Conservation (phyloP, 2,888 invertebrate genomes). For the Drosophila neotestacea region DNA sequence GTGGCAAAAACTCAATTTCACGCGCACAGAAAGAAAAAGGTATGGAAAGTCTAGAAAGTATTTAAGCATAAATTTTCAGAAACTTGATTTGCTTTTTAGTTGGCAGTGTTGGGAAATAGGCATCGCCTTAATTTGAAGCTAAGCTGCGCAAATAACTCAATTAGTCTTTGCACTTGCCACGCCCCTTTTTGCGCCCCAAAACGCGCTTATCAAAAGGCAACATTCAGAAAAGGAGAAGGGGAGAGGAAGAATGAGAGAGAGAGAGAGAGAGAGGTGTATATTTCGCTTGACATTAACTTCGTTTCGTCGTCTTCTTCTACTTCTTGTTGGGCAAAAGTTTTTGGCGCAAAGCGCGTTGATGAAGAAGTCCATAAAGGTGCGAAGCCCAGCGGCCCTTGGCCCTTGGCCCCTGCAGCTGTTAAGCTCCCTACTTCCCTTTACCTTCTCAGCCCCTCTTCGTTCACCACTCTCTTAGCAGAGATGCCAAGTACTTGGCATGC, state of each 20-base stretch:
- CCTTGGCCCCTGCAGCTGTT: constrained; percentile 8
- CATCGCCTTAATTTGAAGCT: constrained; percentile 43
- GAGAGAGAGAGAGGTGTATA: constrained; percentile 1
- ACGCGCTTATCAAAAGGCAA: constrained; percentile 28
- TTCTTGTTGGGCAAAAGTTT: constrained; percentile 37
- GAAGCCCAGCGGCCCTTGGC: constrained; percentile 44
- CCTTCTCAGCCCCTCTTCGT: background rate
- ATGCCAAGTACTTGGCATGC: background rate
- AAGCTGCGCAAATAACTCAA: constrained; percentile 71
- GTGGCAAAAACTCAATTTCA: too few species aligned
- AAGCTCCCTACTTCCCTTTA: background rate
- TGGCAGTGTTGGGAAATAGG: background rate
- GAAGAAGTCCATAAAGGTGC: constrained; percentile 74
- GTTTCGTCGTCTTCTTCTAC: constrained; percentile 29
- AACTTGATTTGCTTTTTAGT: constrained; percentile 23
- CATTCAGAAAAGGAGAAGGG: background rate
- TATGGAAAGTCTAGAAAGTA: too few species aligned
- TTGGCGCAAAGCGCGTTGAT: constrained; percentile 60
- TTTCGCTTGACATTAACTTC: constrained; percentile 58
- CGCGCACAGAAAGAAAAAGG: background rate
- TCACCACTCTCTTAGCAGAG: background rate
- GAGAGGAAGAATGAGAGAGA: background rate
- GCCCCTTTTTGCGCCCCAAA: constrained; percentile 25
- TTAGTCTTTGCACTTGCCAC: constrained; percentile 55
- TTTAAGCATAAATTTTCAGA: constrained; percentile 15